Base-by-base conservation (phyloP, 2,888 invertebrate species). In the Mesodorylaimus sp. region DNA sequence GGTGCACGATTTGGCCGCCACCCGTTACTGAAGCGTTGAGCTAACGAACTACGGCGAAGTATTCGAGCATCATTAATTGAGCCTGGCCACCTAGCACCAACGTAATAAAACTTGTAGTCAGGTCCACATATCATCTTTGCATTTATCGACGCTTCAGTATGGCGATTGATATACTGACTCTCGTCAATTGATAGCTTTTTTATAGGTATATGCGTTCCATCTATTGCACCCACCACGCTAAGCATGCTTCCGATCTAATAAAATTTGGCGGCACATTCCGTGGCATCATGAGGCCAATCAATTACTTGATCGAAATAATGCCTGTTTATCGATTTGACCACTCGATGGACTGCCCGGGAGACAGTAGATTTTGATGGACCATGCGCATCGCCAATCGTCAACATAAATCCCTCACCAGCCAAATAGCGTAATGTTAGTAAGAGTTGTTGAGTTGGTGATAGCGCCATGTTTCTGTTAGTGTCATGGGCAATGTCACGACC, bases 41-140 rank as follows among this genome's bases (percentile, higher is more conserved):
- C 3, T 13, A 50, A 26, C 32, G 42, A 16, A 36, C 25, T 39
- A 28, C 52, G 52, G 16, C 50, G 36, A 13, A 50, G 48, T 10
- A 50, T 51, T 32, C 50, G 29, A 16, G 50, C 24, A 32, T 50
- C 50, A 16, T 42, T 29, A 2, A 50, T 51, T 23, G 50, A 51
- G 3, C 50, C 50, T 16, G 50, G 37, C 36, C 41, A 50, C 25
- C 28, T 50, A 7, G 51, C 38, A 19, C 24, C 32, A 44, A 24
- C 44, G n/a, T 44, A 44, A 44, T 44, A 44, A 44, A 44, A 44
- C n/a, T 24, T 10, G 16, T 44, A 23, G 21, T 28, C 47, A 21
- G 50, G 50, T 19, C 50, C 50, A 50, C 50, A 49, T 3, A 49
- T 49, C 16, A 49, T n/a, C 26, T 50, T 50, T 5, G 5, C 3